Conservation (phyloP, 2,888 invertebrate genomes). For the Stenichneumon culpator region DNA sequence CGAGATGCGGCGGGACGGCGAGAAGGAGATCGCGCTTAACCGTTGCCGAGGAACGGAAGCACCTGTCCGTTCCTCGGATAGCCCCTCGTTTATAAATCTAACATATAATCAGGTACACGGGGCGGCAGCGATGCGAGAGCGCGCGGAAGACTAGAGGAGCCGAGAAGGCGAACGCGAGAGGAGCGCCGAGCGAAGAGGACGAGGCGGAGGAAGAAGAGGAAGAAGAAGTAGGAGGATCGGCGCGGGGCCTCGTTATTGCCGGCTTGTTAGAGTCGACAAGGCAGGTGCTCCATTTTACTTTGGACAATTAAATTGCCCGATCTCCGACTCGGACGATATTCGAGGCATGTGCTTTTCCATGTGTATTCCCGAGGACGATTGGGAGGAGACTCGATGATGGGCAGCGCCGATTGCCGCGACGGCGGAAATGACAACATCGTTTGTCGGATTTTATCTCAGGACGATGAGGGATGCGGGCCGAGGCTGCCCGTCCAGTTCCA, state of each 20-base stretch:
- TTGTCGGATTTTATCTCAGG: conserved; percentile 64
- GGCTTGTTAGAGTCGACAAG: conserved; percentile 81
- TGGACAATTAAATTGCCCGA: conserved; percentile 84
- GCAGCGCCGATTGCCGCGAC: conserved; percentile 37
- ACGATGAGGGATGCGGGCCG: neutral
- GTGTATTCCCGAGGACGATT: neutral
- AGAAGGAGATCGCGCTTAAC: conserved; percentile 61
- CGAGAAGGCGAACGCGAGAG: conserved; percentile 59
- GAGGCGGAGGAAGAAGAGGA: conserved; percentile 62
- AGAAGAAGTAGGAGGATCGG: conserved; percentile 70
- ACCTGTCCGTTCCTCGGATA: conserved; percentile 79
- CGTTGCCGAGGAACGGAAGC: conserved; percentile 75
- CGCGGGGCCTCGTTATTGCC: conserved; percentile 81
- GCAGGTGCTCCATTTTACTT: conserved; percentile 84
- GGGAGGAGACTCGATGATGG: conserved; percentile 1
- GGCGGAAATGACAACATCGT: conserved; percentile 63
- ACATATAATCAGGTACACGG: conserved; percentile 83
- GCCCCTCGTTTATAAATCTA: conserved; percentile 83
- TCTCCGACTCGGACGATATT: conserved; percentile 72
- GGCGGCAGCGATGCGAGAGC: conserved; percentile 69
- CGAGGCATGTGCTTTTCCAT: conserved; percentile 63
- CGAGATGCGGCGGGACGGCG: conserved; percentile 38
- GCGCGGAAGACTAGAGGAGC: conserved; percentile 56
- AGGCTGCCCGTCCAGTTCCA: neutral
- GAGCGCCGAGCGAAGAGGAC: conserved; percentile 44